A percentile compares a stretch with the other conserved stretches of the same genome.
Evolutionary conservation across 1,140 invertebrate genomes (phyloP).

Genomic region (Diuraphis noxia): DNA sequence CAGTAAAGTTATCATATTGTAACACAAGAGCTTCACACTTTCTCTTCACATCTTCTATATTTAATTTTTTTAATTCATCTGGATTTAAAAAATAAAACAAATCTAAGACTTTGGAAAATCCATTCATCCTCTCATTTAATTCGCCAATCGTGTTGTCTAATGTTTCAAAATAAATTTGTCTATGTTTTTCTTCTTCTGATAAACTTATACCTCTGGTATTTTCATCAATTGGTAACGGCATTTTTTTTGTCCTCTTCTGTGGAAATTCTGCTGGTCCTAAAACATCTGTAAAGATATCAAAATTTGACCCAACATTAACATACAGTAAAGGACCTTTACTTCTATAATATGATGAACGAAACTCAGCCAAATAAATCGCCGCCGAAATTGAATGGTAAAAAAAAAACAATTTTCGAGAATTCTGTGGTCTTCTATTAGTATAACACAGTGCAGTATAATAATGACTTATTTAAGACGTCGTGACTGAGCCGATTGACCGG

Average conservation of each 20-base stretch:
- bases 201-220: background rate
- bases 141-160: background rate
- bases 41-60: background rate
- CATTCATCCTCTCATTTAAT: background rate
- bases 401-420: background rate
- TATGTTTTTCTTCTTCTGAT: background rate
- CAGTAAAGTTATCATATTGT: background rate
- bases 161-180: background rate
- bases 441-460: background rate
- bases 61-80: background rate
- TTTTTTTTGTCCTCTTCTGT: too few species aligned
- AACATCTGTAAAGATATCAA: too few species aligned
- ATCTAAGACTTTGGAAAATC: background rate
- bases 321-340: too few species aligned
- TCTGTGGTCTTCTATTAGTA: background rate
- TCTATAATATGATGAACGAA: too few species aligned
- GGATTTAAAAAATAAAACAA: constrained; percentile 5
- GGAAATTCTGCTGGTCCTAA: too few species aligned
- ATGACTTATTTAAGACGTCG: constrained; percentile 2
- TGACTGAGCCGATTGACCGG: background rate
- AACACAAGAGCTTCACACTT: background rate
- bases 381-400: background rate
- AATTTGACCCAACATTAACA: too few species aligned
- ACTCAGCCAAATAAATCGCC: background rate
- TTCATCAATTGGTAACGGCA: background rate